Evolutionary conservation across 2,888 invertebrate genomes (phyloP), one percentile per base, ranked within the genome.

Genomic region (Dysmachus trigonus): DNA sequence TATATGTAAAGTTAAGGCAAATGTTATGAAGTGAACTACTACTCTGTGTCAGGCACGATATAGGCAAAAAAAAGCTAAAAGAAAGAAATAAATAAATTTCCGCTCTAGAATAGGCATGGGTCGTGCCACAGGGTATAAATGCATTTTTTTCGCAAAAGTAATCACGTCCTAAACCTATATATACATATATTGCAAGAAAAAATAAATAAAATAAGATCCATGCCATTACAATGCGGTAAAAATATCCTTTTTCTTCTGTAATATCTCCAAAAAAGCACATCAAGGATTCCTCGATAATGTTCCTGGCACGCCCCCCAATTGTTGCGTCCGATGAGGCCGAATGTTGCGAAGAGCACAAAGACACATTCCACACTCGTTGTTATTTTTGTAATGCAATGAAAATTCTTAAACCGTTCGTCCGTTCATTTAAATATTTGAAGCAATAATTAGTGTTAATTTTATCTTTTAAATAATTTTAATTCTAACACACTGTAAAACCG

Each of bases 361-460:
- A 30, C 82, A 83, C 72, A 41, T 41, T 83, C 83, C 41, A 72
- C 27, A n/a, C 81, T 30, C 62, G 30, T 31, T 79, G 47, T 31
- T 79, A 47, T 51, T 51, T 53, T 51, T 33, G 33, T 22, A 83
- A 41, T 83, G 72, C 71, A 83, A 72, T 72, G 71, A 83, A 72
- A n/a, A n/a, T n/a, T 72, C 38, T 83, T 72, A 83, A 72, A 35
- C 38, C 30, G 71, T 83, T 72, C 83, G 83, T 83, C 83, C 83
- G 71, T 83, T 83, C 38, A 72, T 83, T 83, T 72, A 41, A 51
- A 83, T 72, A 71, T 31, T 83, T 62, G 41, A 72, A 83, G 83
- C 83, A 83, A 83, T 83, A 83, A 83, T 83, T 83, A 83, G 83
- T 22, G 38, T 31, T 83, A 83, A 83, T 83, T 82, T 81, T 72